Evolutionary conservation across 2,113 vertebrate species (phyloP).

Genomic region (Syrmaticus mikado): DNA sequence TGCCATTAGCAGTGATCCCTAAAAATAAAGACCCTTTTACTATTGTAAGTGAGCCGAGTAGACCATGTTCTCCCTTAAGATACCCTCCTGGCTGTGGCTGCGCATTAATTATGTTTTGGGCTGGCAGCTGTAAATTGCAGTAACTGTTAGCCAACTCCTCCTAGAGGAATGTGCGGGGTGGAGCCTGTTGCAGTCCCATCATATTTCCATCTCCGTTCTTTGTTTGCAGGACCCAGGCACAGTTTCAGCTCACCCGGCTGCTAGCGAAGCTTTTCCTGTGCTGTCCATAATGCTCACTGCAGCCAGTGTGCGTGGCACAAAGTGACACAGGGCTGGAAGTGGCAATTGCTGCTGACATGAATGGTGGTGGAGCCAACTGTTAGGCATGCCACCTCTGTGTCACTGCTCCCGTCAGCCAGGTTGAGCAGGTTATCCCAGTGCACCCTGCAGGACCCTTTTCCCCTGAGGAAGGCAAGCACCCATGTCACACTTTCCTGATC

Average conservation of each 20-base stretch:
- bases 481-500: rapidly evolving
- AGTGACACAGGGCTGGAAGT: not conserved
- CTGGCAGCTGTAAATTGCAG: not conserved
- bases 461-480: rapidly evolving
- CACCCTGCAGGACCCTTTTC: not conserved
- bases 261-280: not conserved
- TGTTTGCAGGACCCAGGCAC: not conserved
- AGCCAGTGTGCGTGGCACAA: not conserved
- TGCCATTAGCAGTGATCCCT: slow-evolving; percentile 46
- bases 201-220: not conserved
- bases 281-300: rapidly evolving
- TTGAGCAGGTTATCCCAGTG: too few species aligned
- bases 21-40: slow-evolving; percentile 35
- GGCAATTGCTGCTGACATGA: not conserved
- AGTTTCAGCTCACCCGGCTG: not conserved
- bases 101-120: slow-evolving; percentile 19
- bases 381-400: not conserved
- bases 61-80: not conserved
- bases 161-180: not conserved
- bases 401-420: not conserved
- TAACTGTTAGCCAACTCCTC: not conserved
- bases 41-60: slow-evolving; percentile 2
- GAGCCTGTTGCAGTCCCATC: not conserved
- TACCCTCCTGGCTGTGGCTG: not conserved
- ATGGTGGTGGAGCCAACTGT: not conserved